phyloP scores from a whole-genome alignment of 2,113 vertebrate species.

The Hassar affinis region DNA sequence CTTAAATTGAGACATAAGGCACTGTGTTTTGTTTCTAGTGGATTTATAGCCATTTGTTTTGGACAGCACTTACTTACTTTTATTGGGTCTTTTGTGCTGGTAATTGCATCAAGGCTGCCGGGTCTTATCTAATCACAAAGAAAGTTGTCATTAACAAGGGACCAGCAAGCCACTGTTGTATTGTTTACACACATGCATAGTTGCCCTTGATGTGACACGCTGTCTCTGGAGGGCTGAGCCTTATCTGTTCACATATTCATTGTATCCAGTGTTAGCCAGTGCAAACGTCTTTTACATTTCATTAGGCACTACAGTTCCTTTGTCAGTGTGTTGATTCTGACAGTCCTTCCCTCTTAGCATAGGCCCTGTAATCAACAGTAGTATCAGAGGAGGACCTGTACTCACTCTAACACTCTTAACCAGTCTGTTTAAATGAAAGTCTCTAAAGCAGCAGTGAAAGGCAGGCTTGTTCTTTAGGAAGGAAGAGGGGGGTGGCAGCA shows the following conservation, averaged over 20 bases:
- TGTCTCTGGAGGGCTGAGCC: constrained; percentile 4
- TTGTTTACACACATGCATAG: constrained; percentile 24
- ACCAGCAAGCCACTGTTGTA: constrained; percentile 15
- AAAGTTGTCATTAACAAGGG: constrained; percentile 16
- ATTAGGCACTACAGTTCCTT: neutral
- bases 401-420: constrained; percentile 11
- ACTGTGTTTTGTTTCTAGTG: constrained; percentile 11
- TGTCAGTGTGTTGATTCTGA: constrained; percentile 21
- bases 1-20: constrained; percentile 30
- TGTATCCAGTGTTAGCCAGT: neutral
- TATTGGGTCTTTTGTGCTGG: constrained; percentile 32
- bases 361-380: constrained; percentile 12
- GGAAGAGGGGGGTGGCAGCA: constrained; percentile 1
- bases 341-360: neutral
- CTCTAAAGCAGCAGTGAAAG: constrained; percentile 20
- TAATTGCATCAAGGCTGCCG: constrained; percentile 30
- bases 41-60: constrained; percentile 35
- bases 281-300: constrained; percentile 18
- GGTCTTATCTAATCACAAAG: constrained; percentile 18
- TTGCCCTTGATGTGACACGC: constrained; percentile 4
- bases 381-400: neutral
- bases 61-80: constrained; percentile 26
- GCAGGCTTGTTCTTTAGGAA: constrained; percentile 28
- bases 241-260: constrained; percentile 38
- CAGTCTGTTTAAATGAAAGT: constrained; percentile 38